Conservation (phyloP, 2,113 vertebrate species). For the Silurus glanis region DNA sequence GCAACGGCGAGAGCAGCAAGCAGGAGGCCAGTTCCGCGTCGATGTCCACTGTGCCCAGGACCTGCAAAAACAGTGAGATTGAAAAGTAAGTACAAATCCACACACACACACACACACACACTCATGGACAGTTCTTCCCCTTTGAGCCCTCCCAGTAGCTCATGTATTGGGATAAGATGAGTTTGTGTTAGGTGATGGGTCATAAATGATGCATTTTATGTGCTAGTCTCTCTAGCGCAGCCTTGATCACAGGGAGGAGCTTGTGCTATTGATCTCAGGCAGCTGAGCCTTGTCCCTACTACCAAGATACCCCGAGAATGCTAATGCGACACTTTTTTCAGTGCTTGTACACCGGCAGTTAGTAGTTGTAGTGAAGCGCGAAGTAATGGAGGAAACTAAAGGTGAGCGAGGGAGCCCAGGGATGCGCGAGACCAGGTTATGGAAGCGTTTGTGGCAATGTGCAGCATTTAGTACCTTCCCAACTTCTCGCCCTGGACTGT, state of each 20-base stretch:
- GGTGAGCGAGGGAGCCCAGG: too few relatives aligned
- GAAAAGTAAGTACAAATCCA: slow-evolving; percentile 85
- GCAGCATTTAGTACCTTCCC: neutral
- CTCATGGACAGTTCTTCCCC: neutral
- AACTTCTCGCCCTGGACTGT: neutral
- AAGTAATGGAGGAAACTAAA: neutral
- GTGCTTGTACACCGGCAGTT: neutral
- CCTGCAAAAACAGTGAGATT: slow-evolving; percentile 99
- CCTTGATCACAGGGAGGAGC: slow-evolving; percentile 57
- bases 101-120: slow-evolving; percentile 11
- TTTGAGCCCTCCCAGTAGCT: slow-evolving; percentile 7
- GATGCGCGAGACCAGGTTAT: neutral
- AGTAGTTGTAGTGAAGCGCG: slow-evolving; percentile 14
- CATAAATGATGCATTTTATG: slow-evolving; percentile 68
- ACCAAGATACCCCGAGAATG: slow-evolving; percentile 48
- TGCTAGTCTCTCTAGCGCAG: slow-evolving; percentile 51
- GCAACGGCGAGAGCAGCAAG: slow-evolving; percentile 96
- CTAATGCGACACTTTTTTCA: slow-evolving; percentile 49
- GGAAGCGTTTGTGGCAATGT: neutral
- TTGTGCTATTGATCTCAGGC: slow-evolving; percentile 61
- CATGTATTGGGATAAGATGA: slow-evolving; percentile 54
- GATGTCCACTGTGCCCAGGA: slow-evolving; percentile 82
- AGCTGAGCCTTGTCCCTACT: slow-evolving; percentile 53
- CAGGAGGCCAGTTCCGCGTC: slow-evolving; percentile 79
- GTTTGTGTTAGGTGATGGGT: slow-evolving; percentile 55